Conservation (phyloP, 2,888 invertebrate genomes). For the Caenorhabditis sp. region DNA sequence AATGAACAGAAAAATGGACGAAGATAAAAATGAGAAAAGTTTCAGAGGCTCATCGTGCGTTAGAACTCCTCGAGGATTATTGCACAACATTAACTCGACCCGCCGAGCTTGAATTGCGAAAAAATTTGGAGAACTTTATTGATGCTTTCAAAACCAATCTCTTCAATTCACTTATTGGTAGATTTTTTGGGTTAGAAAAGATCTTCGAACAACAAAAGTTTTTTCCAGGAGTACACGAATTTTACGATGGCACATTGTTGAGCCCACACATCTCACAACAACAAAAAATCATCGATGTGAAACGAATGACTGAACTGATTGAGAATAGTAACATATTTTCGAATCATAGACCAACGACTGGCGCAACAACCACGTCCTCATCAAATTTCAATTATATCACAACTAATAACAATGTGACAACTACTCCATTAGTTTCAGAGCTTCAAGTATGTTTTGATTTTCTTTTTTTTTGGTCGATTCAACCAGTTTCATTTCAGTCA, state of each 20-base stretch:
- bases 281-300: constrained; percentile 82
- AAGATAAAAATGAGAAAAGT: constrained; percentile 12
- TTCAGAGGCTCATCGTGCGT: constrained; percentile 91
- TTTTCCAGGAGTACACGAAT: constrained; percentile 89
- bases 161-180: constrained; percentile 96
- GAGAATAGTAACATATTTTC: constrained; percentile 63
- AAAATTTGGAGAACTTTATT: constrained; percentile 96
- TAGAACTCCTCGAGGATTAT: constrained; percentile 97
- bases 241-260: constrained; percentile 93
- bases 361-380: constrained; percentile 28
- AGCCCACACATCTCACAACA: constrained; percentile 93
- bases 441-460: neutral
- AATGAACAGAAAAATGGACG: constrained; percentile 15
- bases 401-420: constrained; percentile 2
- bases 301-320: constrained; percentile 87
- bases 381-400: constrained; percentile 27
- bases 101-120: constrained; percentile 88
- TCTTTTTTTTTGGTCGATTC: neutral
- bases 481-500: neutral
- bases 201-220: neutral
- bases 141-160: constrained; percentile 96
- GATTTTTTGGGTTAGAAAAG: neutral
- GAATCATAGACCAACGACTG: constrained; percentile 28
- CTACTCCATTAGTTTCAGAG: constrained; percentile 36
- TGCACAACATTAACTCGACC: constrained; percentile 91